phyloP scores from a whole-genome alignment of 1,140 invertebrate species.

The Spodoptera litura region DNA sequence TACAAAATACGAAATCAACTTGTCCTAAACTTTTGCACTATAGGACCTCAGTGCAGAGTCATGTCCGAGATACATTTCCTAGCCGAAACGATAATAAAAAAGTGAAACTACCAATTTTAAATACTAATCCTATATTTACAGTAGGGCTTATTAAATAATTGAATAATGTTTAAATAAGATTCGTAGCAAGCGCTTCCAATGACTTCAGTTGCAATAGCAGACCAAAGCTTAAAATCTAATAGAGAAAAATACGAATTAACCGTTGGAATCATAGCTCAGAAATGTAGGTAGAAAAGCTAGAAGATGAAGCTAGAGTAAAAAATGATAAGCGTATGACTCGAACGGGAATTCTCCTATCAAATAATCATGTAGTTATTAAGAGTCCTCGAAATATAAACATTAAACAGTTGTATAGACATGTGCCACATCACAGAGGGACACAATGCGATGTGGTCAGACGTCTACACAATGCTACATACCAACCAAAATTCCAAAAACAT shows the following conservation, averaged over 20 bases:
- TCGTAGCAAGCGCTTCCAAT: constrained; percentile 68
- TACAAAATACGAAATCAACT: constrained; percentile 45
- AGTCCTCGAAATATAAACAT: constrained; percentile 49
- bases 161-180: constrained; percentile 69
- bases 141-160: constrained; percentile 72
- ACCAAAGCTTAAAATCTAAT: constrained; percentile 60
- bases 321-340: constrained; percentile 21
- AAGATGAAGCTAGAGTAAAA: constrained; percentile 11
- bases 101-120: constrained; percentile 80
- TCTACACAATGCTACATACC: constrained; percentile 70
- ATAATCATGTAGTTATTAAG: constrained; percentile 4
- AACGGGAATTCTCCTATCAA: constrained; percentile 36
- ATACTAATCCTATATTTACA: constrained; percentile 84
- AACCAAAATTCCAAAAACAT: constrained; percentile 14
- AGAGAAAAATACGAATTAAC: constrained; percentile 32
- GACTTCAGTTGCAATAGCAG: constrained; percentile 62
- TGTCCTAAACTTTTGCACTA: constrained; percentile 43
- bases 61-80: constrained; percentile 58
- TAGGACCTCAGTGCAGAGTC: constrained; percentile 56
- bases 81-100: constrained; percentile 63
- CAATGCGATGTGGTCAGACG: constrained; percentile 78
- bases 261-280: constrained; percentile 5
- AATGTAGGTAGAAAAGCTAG: not conserved
- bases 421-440: constrained; percentile 71
- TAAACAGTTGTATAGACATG: constrained; percentile 78